Percentiles rank a stretch among this genome's conserved stretches.
phyloP scores from a whole-genome alignment of 2,888 invertebrate genomes.

The Microchrysa polita region DNA sequence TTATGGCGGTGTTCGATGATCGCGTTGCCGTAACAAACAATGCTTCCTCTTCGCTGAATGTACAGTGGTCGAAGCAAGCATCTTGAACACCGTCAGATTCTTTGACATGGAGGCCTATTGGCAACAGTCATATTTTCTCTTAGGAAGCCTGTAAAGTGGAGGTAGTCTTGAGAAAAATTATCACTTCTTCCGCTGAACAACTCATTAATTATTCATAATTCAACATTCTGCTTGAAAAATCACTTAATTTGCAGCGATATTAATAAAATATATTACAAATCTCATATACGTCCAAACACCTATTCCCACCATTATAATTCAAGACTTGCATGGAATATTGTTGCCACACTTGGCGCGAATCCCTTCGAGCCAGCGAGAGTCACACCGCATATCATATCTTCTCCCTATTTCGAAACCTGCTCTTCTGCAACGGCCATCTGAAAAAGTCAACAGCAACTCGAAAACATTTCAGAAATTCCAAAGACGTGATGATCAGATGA shows the following conservation, averaged over 20 bases:
- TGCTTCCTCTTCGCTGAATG: not conserved
- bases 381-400: not conserved
- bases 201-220: too few relatives aligned
- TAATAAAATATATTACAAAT: too few relatives aligned
- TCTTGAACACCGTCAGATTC: not conserved
- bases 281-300: not conserved
- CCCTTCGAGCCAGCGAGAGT: too few relatives aligned
- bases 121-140: too few relatives aligned
- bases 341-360: not conserved
- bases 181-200: too few relatives aligned
- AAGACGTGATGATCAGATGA: constrained; percentile 42
- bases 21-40: constrained; percentile 9
- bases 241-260: too few relatives aligned
- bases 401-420: not conserved
- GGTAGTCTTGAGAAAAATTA: too few relatives aligned
- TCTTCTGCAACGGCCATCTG: not conserved
- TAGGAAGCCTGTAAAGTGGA: too few relatives aligned
- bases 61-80: not conserved
- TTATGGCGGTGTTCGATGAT: constrained; percentile 11
- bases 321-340: not conserved
- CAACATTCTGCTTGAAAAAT: too few relatives aligned
- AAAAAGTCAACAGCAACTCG: constrained; percentile 20
- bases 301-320: not conserved
- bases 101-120: too few relatives aligned
- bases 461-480: constrained; percentile 43